Conservation (phyloP, 2,888 invertebrate species). For the Drepana falcataria region DNA sequence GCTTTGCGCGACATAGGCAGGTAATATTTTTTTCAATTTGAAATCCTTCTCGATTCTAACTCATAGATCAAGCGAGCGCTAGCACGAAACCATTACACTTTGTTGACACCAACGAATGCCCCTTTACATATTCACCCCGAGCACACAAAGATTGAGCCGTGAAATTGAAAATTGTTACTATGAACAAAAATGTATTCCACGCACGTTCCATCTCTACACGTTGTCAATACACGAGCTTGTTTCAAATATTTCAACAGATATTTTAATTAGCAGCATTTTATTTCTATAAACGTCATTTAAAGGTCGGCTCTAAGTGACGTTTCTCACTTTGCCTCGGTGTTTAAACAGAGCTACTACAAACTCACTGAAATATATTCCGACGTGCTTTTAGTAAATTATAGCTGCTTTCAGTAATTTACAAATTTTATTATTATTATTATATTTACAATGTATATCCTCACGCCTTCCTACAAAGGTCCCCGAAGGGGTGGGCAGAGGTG, state of each 20-base stretch:
- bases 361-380: constrained; percentile 21
- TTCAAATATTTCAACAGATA: not conserved
- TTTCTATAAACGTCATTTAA: too few relatives aligned
- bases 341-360: not conserved
- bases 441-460: too few relatives aligned
- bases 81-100: constrained; percentile 75
- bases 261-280: not conserved
- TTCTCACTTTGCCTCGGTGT: not conserved
- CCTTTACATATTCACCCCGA: constrained; percentile 75
- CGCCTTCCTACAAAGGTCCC: too few relatives aligned
- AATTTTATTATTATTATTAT: too few relatives aligned
- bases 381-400: constrained; percentile 20
- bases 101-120: constrained; percentile 75
- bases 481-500: too few relatives aligned
- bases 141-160: constrained; percentile 76
- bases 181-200: constrained; percentile 73
- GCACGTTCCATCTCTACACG: constrained; percentile 54
- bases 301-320: constrained; percentile 23
- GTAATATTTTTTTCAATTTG: constrained; percentile 53
- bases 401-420: not conserved
- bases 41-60: constrained; percentile 52
- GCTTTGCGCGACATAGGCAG: constrained; percentile 22
- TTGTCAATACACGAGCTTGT: constrained; percentile 47
- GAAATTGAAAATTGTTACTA: constrained; percentile 77
- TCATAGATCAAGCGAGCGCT: constrained; percentile 64